A percentile compares a stretch with the other conserved stretches of the same genome.
phyloP scores from a whole-genome alignment of 2,888 invertebrate genomes.

The Cheiracanthium punctorium region DNA sequence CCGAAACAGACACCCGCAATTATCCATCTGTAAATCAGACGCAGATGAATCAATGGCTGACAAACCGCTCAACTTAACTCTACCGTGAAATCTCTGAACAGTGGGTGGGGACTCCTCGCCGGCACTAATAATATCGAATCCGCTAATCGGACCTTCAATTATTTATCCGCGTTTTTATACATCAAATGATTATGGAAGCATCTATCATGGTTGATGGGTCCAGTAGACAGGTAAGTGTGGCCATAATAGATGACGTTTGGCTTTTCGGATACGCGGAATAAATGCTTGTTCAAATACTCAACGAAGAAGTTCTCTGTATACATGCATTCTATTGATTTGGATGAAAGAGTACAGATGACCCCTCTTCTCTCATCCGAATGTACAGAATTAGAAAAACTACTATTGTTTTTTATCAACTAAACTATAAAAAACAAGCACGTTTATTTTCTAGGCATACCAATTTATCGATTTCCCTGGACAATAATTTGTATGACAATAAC shows the following conservation, averaged over 20 bases:
- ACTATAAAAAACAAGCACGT: no score
- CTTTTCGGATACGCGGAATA: no score
- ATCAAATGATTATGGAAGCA: conserved; percentile 41
- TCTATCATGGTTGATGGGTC: conserved; percentile 46
- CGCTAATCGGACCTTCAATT: conserved; percentile 49
- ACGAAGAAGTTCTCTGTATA: no score
- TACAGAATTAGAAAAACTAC: no score
- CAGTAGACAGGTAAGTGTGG: conserved; percentile 48
- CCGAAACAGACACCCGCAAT: background rate
- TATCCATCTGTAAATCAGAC: conserved; percentile 18
- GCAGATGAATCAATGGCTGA: conserved; percentile 8
- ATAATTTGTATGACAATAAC: no score
- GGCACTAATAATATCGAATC: conserved; percentile 33
- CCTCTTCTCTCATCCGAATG: no score
- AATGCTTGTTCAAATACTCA: no score
- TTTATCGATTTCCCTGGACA: no score
- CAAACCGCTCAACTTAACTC: conserved; percentile 25
- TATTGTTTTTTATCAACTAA: no score
- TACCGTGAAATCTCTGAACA: conserved; percentile 38
- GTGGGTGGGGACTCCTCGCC: conserved; percentile 33
- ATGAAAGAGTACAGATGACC: no score
- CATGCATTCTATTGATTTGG: no score
- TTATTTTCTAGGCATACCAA: no score
- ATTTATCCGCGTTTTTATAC: conserved; percentile 41
- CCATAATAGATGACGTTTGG: background rate